Evolutionary conservation across 2,113 vertebrate species (phyloP), one percentile per base, ranked within the genome.

Genomic region (Terrapene triunguis): DNA sequence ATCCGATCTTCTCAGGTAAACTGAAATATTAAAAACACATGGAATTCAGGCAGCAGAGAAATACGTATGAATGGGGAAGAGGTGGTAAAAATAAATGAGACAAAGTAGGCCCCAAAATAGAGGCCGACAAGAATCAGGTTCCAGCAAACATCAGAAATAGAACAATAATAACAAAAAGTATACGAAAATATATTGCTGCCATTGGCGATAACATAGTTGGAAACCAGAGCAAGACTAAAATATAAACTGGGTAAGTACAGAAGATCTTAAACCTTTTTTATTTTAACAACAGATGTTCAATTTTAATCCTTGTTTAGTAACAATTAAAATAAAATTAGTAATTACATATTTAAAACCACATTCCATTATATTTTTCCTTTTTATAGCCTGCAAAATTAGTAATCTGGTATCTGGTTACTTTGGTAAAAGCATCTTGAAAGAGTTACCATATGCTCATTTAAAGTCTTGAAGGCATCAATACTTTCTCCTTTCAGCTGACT

Each of bases 1-100:
- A 89, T 27, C 6, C 42, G 16, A 22, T 51, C 83, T 51, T 87
- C 88, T 85, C 88, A 93, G 42, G 82, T 80, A 90, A 96, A 85
- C 16, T 89, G 96, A 94, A 96, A 94, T 50, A 96, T 96, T 97
- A 97, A 97, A 97, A 90, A 84, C 80, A 81, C 32, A 82, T 16
- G 9, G 12, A 78, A 90, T 80, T 32, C 42, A 94, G 29, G 10
- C 16, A 81, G 53, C 53, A 78, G 42, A 78, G 74, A 47, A 27
- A 78, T 16, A 27, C 47, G 12, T 25, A 78, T 57, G 86, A 65
- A 10, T 88, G 22, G 38, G 16, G 84, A 87, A 12, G 3, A 22
- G 24, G 24, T 47, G 22, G 42, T 47, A 25, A 78, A 78, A 78
- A 78, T 47, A 78, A 47, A 25, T 11, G 12, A 69, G 87, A 83